These are phyloP conservation scores for Okamejei kenojei DNA, from an alignment of 2,797 vertebrate genomes.

Conservation along the genomic window DNA sequence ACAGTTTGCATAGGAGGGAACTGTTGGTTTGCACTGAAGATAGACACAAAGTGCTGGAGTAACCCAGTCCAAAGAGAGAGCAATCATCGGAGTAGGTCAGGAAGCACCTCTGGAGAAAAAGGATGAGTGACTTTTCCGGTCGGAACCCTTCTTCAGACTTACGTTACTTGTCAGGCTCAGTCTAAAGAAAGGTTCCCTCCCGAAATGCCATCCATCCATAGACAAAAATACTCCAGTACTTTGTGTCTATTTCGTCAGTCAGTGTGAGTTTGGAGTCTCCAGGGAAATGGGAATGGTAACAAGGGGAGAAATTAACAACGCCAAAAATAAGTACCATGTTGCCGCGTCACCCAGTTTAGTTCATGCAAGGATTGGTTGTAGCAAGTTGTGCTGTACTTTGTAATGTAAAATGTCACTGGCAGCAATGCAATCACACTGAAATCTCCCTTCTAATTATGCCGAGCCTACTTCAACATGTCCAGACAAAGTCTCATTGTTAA, in stretches of 20 bases:
- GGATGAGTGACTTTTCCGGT: too few species aligned
- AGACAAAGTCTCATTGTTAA: conserved; percentile 9
- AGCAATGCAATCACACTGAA: background rate
- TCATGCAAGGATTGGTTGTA: background rate
- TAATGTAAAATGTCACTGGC: background rate
- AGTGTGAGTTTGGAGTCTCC: background rate
- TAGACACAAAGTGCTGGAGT: too few species aligned
- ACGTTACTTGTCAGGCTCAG: too few species aligned
- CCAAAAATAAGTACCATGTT: background rate
- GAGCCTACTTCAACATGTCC: background rate
- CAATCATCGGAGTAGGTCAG: too few species aligned
- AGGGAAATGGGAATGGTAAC: background rate
- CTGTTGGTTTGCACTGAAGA: too few species aligned
- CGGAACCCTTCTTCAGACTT: too few species aligned
- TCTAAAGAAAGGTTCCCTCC: too few species aligned
- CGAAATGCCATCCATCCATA: too few species aligned
- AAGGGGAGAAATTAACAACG: background rate
- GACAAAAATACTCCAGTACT: too few species aligned
- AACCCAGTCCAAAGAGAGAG: too few species aligned
- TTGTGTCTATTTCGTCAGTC: background rate
- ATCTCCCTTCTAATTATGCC: background rate
- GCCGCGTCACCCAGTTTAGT: background rate
- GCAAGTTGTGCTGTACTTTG: background rate
- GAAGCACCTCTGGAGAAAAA: too few species aligned
- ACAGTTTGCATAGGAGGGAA: too few species aligned